Percentiles rank a stretch among this genome's conserved stretches.
These are phyloP conservation scores for Macrobrachium rosenbergii DNA, from an alignment of 1,140 invertebrate genomes.

Conservation along the genomic window DNA sequence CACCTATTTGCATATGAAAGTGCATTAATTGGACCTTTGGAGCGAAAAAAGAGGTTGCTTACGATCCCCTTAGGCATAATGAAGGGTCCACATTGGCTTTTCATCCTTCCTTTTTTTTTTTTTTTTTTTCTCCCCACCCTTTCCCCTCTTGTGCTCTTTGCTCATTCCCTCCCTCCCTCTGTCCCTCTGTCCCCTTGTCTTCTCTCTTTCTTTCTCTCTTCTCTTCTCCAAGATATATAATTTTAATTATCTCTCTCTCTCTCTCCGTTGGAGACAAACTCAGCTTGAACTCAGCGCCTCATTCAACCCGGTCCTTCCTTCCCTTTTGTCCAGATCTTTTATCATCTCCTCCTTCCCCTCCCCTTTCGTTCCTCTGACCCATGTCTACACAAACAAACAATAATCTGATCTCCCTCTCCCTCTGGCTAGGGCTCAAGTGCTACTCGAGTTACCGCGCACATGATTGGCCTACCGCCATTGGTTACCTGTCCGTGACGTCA, in stretches of 20 bases:
- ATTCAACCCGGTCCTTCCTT: no score
- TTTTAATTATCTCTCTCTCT: slow-evolving; percentile 45
- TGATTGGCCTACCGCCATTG: slow-evolving; percentile 29
- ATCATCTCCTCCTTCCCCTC: slow-evolving; percentile 27
- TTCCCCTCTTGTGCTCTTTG: neutral
- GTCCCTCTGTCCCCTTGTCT: neutral
- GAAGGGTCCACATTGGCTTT: no score
- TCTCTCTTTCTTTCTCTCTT: slow-evolving; percentile 30
- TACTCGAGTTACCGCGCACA: slow-evolving; percentile 51
- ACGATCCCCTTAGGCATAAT: no score
- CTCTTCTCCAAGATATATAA: no score
- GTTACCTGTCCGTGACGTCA: slow-evolving; percentile 45
- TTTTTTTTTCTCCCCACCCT: neutral
- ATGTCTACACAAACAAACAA: slow-evolving; percentile 56
- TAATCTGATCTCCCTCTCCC: slow-evolving; percentile 37
- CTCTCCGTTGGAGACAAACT: neutral
- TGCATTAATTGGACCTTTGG: no score
- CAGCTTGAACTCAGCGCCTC: no score
- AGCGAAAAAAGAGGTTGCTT: no score
- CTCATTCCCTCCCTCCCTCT: neutral
- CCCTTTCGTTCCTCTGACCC: slow-evolving; percentile 36
- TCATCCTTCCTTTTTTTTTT: neutral
- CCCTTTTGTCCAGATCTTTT: slow-evolving; percentile 49
- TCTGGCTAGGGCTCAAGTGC: slow-evolving; percentile 42
- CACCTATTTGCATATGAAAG: no score